Base-by-base conservation (phyloP, 2,113 vertebrate species). In the Anguilla rostrata region DNA sequence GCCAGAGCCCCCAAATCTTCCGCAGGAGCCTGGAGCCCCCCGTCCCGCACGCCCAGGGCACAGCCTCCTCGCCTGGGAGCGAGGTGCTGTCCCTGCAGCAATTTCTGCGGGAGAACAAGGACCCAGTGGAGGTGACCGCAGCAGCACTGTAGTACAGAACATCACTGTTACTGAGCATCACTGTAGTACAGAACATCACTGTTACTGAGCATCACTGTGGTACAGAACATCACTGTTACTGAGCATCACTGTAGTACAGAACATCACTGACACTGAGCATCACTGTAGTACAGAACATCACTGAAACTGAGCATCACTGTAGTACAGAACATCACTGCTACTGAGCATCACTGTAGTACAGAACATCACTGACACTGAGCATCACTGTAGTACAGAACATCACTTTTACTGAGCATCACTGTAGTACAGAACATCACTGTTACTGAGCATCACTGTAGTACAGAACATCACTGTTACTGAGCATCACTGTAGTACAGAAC, bases 41-140 rank as follows among this genome's bases (percentile, higher is more conserved):
- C 29, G 18, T 90, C 0, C 39, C 53, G 29, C 95, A 90, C 60
- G 88, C 87, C 78, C 96, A 89, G 89, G 92, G 91, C 89, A 96
- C 94, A 90, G 93, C 88, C 0, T 94, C 95, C 9, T 97, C 97
- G 49, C 96, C 95, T n/a, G 95, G 94, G 71, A 97, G 90, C 66
- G 97, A 99, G 93, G 96, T 98, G 71, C 95, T 99, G 66, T 97
- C 97, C 87, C 94, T 98, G 89, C 97, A 99, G 88, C 98, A 98
- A 92, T 98, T 99, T 92, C 94, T 99, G 93, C 96, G 98, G 86
- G 98, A 99, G 94, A 97, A 97, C 88, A 97, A 96, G 83, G 95
- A 96, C 89, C 93, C 94, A 29, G 89, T 90, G 34, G 94, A 95
- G 94, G 95, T 96, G 90, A 80, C 78, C 49, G 22, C 80, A 7